Evolutionary conservation across 2,797 vertebrate genomes (phyloP).

Genomic region (Sardinella longiceps): DNA sequence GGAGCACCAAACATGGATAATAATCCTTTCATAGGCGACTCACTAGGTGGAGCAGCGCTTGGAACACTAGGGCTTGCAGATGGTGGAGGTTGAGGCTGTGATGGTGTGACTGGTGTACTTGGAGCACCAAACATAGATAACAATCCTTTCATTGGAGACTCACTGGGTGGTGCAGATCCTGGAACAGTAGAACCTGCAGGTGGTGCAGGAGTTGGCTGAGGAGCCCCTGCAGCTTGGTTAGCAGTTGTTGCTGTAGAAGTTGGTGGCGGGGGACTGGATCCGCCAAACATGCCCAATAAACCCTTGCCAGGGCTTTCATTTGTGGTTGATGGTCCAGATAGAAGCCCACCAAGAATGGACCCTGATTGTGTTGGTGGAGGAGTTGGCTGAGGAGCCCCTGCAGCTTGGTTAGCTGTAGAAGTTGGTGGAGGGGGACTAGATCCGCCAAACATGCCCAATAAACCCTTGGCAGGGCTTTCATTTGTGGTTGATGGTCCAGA

Average conservation of each 20-base stretch:
- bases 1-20: slow-evolving; percentile 10
- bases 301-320: slow-evolving; percentile 66
- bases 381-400: too few species aligned
- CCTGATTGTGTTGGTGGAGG: slow-evolving; percentile 54
- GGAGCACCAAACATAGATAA: not conserved
- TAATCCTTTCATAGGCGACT: slow-evolving; percentile 38
- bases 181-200: not conserved
- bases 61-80: not conserved
- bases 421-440: too few species aligned
- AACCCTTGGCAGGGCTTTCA: too few species aligned
- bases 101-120: not conserved
- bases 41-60: slow-evolving; percentile 23
- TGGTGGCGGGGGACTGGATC: slow-evolving; percentile 56
- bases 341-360: slow-evolving; percentile 70
- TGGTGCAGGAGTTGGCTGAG: not conserved
- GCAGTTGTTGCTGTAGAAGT: slow-evolving; percentile 33
- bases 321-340: slow-evolving; percentile 57
- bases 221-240: not conserved
- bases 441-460: too few species aligned
- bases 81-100: not conserved
- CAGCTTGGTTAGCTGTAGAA: too few species aligned
- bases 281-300: slow-evolving; percentile 72
- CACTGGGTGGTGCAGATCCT: not conserved
- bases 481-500: too few species aligned
- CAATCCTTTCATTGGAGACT: slow-evolving; percentile 21